Evolutionary conservation across 2,113 vertebrate species (phyloP).

Genomic region (Serinus canaria): DNA sequence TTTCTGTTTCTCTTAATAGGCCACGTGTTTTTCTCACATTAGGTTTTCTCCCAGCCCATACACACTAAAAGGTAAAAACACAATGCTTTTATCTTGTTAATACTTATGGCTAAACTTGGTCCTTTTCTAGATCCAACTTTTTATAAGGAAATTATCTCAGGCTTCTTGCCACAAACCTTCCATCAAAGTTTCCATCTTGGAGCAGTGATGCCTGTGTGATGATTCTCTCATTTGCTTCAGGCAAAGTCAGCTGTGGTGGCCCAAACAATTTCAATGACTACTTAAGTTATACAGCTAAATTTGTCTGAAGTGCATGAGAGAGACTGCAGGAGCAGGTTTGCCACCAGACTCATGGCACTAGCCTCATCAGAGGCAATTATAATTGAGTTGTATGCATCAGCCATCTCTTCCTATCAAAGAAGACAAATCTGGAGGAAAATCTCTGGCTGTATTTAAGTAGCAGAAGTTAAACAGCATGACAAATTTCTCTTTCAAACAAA

Average conservation of each 20-base stretch:
- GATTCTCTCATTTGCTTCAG: not conserved
- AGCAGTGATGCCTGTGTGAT: not conserved
- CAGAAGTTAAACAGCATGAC: conserved; percentile 5
- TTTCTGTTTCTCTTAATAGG: not conserved
- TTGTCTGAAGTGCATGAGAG: not conserved
- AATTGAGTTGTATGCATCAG: not conserved
- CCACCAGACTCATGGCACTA: not conserved
- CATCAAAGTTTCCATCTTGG: not conserved
- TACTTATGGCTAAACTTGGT: not conserved
- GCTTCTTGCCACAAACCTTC: not conserved
- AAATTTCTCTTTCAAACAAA: conserved; percentile 12
- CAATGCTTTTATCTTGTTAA: not conserved
- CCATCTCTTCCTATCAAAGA: not conserved
- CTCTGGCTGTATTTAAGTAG: not conserved
- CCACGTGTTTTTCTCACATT: not conserved
- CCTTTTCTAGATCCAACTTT: not conserved
- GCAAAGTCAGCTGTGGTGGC: not conserved
- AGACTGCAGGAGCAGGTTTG: not conserved
- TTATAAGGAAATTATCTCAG: not conserved
- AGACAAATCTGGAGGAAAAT: not conserved
- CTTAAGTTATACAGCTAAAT: not conserved
- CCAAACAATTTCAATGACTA: not conserved
- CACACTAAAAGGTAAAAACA: not conserved
- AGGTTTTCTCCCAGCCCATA: not conserved
- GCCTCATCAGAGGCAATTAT: not conserved